Base-by-base conservation (phyloP, 1,140 invertebrate genomes). In the Macrobrachium rosenbergii region DNA sequence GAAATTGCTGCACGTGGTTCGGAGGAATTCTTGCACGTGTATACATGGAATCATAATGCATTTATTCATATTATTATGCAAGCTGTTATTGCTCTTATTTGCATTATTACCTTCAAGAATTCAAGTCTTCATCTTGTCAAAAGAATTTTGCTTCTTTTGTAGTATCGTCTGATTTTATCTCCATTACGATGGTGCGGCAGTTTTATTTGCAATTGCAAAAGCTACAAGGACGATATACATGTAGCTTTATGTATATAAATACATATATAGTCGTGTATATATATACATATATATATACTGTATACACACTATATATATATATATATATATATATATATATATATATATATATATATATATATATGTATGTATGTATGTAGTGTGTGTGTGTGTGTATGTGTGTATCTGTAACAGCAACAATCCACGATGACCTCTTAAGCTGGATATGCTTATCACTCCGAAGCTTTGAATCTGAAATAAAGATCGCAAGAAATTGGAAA, bases 281-380 rank as follows among this genome's bases (percentile, higher is more conserved):
- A 21, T 62, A 19, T 80, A 16, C 8, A 59, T 60, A 59, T 80
- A 59, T 80, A 60, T 80, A 19, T 28, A n/a, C n/a, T n/a, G n/a
- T n/a, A n/a, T n/a, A n/a, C n/a, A n/a, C n/a, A n/a, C n/a, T n/a
- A n/a, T n/a, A n/a, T n/a, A n/a, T n/a, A n/a, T n/a, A n/a, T n/a
- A n/a, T n/a, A n/a, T n/a, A n/a, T n/a, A n/a, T n/a, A 60, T 80
- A 11, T 80, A 80, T 80, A 23, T 80, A 80, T 60, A 23, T 80
- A 80, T 80, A 52, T 80, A 62, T 80, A 52, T 80, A 80, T 80
- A 62, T 80, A 62, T 80, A 52, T 80, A 80, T 80, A 19, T 80
- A 60, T 80, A 52, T 80, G 21, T 28, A 28, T 63, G 60, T 63
- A 52, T 60, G 62, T 21, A 16, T 80, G 21, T 80, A 2, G 5